Conservation (phyloP, 1,140 invertebrate genomes). For the Tetranychus cinnabarinus region DNA sequence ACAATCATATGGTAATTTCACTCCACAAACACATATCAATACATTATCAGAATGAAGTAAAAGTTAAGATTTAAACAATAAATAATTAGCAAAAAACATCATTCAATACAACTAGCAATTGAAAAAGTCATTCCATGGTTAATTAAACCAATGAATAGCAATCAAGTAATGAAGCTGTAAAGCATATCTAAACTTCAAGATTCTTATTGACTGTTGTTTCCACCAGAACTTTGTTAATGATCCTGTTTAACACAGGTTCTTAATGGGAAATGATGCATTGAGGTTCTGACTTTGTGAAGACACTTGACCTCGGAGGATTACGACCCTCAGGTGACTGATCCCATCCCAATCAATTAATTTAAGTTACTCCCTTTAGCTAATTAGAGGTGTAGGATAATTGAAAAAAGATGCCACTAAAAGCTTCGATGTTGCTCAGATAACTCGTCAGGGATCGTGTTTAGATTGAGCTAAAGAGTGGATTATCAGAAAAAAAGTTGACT, state of each 20-base stretch:
- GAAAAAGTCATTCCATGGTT: neutral
- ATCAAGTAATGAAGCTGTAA: neutral
- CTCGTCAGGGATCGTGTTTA: no score
- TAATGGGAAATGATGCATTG: neutral
- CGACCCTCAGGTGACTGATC: neutral
- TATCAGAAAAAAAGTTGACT: no score
- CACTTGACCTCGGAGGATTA: neutral
- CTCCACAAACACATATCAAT: no score
- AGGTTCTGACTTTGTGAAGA: neutral
- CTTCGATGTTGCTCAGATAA: no score
- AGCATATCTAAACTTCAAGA: neutral
- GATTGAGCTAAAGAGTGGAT: no score
- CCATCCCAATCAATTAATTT: neutral
- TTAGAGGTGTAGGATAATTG: no score
- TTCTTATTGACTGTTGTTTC: neutral
- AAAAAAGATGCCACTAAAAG: no score
- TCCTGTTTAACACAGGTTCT: neutral
- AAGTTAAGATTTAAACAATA: no score
- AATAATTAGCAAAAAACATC: neutral
- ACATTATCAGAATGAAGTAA: no score
- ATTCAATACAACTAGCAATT: neutral
- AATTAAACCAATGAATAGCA: neutral
- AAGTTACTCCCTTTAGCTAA: no score
- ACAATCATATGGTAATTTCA: neutral
- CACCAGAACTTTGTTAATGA: neutral